A percentile compares a stretch with the other conserved stretches of the same genome.
Conservation (phyloP, 2,113 vertebrate species). For the Carassius auratus region DNA sequence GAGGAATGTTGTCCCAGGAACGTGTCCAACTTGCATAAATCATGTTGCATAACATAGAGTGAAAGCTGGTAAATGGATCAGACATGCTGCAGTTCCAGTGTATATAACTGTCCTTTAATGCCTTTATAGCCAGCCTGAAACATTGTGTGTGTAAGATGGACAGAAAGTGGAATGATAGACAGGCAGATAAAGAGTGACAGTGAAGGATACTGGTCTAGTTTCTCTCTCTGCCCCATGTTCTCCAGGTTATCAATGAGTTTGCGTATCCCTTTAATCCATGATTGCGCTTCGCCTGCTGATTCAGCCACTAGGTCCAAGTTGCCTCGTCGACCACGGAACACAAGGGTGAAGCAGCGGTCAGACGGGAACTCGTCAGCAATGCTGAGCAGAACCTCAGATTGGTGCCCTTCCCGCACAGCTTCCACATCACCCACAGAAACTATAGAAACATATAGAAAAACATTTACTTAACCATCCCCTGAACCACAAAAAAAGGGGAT, state of each 20-base stretch:
- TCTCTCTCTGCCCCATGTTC: constrained; percentile 90
- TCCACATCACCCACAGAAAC: constrained; percentile 82
- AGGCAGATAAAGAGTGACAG: constrained; percentile 27
- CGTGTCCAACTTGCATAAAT: background rate
- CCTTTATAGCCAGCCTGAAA: constrained; percentile 1
- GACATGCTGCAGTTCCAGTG: background rate
- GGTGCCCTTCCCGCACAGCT: constrained; percentile 86
- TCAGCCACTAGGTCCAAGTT: constrained; percentile 91
- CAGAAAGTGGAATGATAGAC: constrained; percentile 30
- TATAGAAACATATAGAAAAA: background rate
- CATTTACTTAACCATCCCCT: background rate
- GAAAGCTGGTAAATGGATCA: background rate
- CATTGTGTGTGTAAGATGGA: background rate
- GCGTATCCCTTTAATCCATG: constrained; percentile 86
- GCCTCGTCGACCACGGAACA: constrained; percentile 87
- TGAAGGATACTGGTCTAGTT: constrained; percentile 91
- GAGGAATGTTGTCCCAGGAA: background rate
- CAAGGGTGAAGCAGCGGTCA: constrained; percentile 89
- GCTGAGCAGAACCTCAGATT: constrained; percentile 89
- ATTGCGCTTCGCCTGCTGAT: constrained; percentile 83
- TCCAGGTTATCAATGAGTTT: constrained; percentile 86
- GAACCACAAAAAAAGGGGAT: background rate
- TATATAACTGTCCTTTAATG: constrained; percentile 25
- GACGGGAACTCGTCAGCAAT: constrained; percentile 86
- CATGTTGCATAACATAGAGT: background rate